Evolutionary conservation across 2,113 vertebrate species (phyloP), one percentile per base, ranked within the genome.

Genomic region (Callocephalon fimbriatum): DNA sequence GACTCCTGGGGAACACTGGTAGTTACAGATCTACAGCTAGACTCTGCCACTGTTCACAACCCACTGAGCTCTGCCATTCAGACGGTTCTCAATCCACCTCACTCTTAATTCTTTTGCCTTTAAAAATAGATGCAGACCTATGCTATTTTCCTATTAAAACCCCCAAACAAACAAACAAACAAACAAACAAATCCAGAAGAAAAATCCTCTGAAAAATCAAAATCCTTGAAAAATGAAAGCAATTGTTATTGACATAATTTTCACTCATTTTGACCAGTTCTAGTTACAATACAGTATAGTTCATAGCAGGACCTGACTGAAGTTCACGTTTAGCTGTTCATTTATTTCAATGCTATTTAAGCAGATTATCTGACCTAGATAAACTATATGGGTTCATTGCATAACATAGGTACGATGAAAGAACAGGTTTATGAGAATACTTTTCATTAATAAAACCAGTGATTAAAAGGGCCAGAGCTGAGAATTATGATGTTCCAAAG

Each of bases 391-490:
- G 56, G n/a, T 74, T 90, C 27, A 8, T 79, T 91, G 58, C 61
- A 78, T 78, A 96, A 89, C 22, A 61, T 9, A 82, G 40, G 51
- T 82, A 63, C 53, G 45, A 87, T 62, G 51, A 94, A 97, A 89
- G 37, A 72, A 53, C 13, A 62, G 45, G 31, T 83, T 89, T 63
- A 65, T 84, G 37, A 92, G 65, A 88, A 68, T 73, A 76, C 15
- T 96, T 90, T 80, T 93, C 78, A 86, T 90, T 86, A 92, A 62
- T 86, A 67, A 73, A 54, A 70, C 20, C 38, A 90, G 67, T 56
- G 56, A 95, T 29, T 85, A 90, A 87, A 91, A 94, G 9, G 45
- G 12, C 3, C 5, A 8, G 17, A 74, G 44, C 40, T 89, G 58
- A 78, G 81, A 86, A 93, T 78, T 78, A 50, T 5, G 61, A 56